Conservation (phyloP, 2,888 invertebrate species). For the Chorisops tibialis region DNA sequence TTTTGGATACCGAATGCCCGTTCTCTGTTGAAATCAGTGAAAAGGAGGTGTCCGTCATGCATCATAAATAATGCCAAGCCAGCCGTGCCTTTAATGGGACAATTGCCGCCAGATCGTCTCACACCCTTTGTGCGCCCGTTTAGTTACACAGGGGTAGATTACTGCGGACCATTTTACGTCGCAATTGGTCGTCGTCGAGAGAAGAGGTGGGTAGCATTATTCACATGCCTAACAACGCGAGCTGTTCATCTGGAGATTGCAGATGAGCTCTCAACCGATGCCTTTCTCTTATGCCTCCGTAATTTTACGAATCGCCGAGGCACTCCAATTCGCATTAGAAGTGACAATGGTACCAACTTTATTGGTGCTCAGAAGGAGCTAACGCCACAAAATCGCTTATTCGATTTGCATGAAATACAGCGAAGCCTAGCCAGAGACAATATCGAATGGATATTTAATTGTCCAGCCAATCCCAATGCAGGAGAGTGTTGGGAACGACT, state of each 20-base stretch:
- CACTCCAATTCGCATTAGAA: constrained; percentile 27
- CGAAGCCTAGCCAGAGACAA: neutral
- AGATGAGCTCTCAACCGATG: too few relatives aligned
- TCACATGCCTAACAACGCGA: constrained; percentile 31
- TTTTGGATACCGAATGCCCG: too few relatives aligned
- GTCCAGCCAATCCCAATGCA: neutral
- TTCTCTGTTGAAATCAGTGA: constrained; percentile 1
- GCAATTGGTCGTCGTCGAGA: constrained; percentile 30
- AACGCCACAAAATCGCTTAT: neutral
- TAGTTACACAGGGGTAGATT: constrained; percentile 36
- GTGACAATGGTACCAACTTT: constrained; percentile 30
- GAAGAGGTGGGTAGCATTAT: constrained; percentile 33
- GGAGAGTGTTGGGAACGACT: constrained; percentile 25
- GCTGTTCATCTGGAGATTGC: constrained; percentile 33
- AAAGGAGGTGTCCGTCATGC: neutral
- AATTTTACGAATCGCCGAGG: constrained; percentile 36
- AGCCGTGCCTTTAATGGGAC: constrained; percentile 1
- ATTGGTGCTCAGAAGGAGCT: constrained; percentile 30
- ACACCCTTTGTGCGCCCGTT: constrained; percentile 33
- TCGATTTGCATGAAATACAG: neutral
- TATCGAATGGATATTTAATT: constrained; percentile 23
- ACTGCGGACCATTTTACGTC: constrained; percentile 33
- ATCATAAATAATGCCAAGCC: neutral
- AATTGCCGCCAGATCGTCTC: constrained; percentile 27
- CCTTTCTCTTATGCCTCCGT: too few relatives aligned